phyloP scores from a whole-genome alignment of 2,888 invertebrate genomes.

The Pherbina coryleti region DNA sequence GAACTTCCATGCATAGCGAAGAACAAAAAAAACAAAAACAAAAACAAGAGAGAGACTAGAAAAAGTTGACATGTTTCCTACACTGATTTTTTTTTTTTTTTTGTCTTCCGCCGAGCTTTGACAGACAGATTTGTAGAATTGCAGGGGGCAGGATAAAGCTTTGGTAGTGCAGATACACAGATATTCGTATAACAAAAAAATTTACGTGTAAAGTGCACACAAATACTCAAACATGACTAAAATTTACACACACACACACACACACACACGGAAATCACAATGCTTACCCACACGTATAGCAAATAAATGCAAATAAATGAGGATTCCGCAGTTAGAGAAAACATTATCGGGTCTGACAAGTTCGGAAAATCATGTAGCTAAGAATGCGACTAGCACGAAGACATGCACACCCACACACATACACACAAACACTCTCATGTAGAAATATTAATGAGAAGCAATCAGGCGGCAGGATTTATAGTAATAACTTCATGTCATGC shows the following conservation, averaged over 20 bases:
- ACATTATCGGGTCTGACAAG: background rate
- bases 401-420: background rate
- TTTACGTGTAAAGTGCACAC: no score
- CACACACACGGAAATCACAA: background rate
- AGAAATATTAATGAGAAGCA: no score
- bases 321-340: background rate
- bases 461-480: no score
- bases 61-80: background rate
- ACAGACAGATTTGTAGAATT: no score
- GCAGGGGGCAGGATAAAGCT: no score
- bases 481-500: no score
- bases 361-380: background rate
- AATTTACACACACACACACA: background rate
- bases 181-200: no score
- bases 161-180: no score
- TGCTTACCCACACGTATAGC: background rate
- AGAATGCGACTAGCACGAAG: background rate
- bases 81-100: background rate
- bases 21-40: background rate
- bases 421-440: no score
- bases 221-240: no score
- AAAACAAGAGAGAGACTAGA: no score
- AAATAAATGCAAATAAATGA: conserved; percentile 1
- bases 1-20: background rate
- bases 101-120: background rate